phyloP scores from a whole-genome alignment of 2,113 vertebrate genomes.

The Phaethon lepturus region DNA sequence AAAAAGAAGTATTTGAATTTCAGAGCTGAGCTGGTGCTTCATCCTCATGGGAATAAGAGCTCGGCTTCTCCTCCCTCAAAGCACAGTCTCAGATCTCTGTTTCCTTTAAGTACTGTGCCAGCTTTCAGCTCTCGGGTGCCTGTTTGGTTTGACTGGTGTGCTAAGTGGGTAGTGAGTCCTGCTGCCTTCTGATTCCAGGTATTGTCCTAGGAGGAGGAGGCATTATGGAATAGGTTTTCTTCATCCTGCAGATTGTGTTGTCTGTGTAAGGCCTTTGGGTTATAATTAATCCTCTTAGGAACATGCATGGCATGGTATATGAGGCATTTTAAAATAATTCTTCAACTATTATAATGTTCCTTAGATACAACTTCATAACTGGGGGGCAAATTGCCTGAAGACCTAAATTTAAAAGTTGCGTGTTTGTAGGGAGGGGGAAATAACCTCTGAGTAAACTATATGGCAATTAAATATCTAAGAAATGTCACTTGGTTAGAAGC shows the following conservation, averaged over 20 bases:
- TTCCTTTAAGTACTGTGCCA: neutral
- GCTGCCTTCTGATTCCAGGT: neutral
- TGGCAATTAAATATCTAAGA: neutral
- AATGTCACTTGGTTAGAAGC: neutral
- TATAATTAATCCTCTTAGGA: neutral
- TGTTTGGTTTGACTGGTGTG: neutral
- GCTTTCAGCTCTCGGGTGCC: neutral
- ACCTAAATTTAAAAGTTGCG: neutral
- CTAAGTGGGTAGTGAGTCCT: neutral
- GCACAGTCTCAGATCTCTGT: conserved; percentile 12
- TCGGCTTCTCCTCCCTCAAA: neutral
- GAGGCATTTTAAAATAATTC: neutral
- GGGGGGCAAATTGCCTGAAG: neutral
- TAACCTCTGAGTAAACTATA: neutral
- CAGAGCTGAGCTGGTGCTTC: neutral
- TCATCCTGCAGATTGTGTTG: neutral
- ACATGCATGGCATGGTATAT: neutral
- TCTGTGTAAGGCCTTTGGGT: neutral
- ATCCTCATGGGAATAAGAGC: conserved; percentile 14
- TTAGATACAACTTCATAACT: neutral
- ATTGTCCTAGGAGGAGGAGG: neutral
- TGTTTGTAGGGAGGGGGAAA: neutral
- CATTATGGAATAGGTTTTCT: neutral
- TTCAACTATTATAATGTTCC: neutral
- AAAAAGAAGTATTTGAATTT: conserved; percentile 29